phyloP scores from a whole-genome alignment of 2,113 vertebrate species.

The Anser cygnoides region DNA sequence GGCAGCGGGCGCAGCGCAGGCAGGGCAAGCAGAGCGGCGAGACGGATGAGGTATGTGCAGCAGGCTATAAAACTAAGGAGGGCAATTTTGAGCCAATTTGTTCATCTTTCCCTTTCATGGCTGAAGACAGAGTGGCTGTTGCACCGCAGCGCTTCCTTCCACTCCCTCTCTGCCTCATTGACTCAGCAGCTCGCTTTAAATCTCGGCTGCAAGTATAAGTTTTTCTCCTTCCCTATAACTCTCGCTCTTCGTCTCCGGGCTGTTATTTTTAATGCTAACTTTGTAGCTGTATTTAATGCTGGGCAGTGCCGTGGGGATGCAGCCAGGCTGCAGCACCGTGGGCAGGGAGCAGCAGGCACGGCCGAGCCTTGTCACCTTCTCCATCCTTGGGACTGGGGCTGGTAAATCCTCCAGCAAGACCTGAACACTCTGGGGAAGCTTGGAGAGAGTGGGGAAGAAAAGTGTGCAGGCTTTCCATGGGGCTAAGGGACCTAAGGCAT shows the following conservation, averaged over 20 bases:
- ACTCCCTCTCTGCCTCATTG: background rate
- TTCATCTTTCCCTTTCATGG: background rate
- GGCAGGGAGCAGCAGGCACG: too few species aligned
- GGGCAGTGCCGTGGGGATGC: background rate
- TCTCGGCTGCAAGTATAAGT: background rate
- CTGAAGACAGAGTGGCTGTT: background rate
- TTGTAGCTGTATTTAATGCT: background rate
- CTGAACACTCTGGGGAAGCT: background rate
- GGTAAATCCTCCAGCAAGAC: background rate
- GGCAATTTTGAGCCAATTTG: slow-evolving; percentile 1
- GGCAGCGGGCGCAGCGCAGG: rapidly evolving
- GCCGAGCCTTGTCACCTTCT: background rate
- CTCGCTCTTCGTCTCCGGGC: background rate
- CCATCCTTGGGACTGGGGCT: background rate
- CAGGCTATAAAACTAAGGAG: background rate
- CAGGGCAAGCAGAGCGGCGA: rapidly evolving
- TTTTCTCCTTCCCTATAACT: background rate
- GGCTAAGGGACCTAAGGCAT: background rate
- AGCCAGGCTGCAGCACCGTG: rapidly evolving
- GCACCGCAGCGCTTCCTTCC: background rate
- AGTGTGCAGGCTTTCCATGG: rapidly evolving
- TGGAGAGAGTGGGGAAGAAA: background rate
- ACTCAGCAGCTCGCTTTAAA: background rate
- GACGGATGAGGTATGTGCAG: background rate
- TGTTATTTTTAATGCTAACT: background rate